These are phyloP conservation scores for Irena cyanogastra DNA, from an alignment of 2,113 vertebrate genomes.

Conservation along the genomic window DNA sequence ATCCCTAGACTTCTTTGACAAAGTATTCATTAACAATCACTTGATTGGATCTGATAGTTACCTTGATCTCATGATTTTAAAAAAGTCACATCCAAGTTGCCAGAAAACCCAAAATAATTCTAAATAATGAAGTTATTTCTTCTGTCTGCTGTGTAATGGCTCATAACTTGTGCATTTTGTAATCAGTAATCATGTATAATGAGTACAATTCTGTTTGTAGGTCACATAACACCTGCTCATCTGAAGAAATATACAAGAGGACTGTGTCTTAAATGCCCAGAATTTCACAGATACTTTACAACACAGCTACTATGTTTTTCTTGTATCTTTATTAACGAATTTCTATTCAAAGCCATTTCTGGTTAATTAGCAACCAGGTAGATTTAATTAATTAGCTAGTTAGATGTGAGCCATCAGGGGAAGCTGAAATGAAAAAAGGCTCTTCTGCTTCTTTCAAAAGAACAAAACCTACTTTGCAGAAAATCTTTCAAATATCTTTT, in stretches of 20 bases:
- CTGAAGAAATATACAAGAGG: background rate
- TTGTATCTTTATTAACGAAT: background rate
- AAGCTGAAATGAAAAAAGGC: background rate
- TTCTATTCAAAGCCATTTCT: conserved; percentile 15
- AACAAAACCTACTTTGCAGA: background rate
- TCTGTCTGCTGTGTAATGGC: background rate
- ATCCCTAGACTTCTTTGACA: background rate
- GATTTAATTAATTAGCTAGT: conserved; percentile 10
- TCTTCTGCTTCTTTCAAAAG: background rate
- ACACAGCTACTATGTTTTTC: background rate
- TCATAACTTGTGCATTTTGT: background rate
- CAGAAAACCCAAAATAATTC: background rate
- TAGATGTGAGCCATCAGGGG: background rate
- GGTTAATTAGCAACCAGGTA: conserved; percentile 23
- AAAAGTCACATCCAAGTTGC: background rate
- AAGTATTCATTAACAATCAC: background rate
- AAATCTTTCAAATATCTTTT: background rate
- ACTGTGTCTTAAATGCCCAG: background rate
- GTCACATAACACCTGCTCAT: background rate
- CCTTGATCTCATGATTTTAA: background rate
- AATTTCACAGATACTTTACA: background rate
- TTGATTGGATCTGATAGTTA: background rate
- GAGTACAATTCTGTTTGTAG: background rate
- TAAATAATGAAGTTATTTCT: background rate
- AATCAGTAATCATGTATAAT: background rate